Percentiles rank a stretch among this genome's conserved stretches.
Evolutionary conservation across 2,888 invertebrate genomes (phyloP).

Genomic region (Melanchra persicariae): DNA sequence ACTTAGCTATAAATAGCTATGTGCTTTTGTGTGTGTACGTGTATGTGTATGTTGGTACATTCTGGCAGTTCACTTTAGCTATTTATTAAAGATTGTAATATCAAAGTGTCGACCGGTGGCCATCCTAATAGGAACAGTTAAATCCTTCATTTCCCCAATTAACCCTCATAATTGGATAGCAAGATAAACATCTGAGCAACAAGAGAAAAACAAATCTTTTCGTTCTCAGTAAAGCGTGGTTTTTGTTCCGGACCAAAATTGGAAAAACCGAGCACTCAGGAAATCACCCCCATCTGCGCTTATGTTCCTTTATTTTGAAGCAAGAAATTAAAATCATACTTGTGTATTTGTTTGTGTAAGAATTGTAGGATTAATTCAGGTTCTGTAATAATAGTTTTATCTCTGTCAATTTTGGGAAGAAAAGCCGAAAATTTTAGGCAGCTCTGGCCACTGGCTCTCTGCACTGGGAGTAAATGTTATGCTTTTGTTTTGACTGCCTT

Average conservation of each 20-base stretch:
- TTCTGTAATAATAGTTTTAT: neutral
- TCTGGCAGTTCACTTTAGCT: neutral
- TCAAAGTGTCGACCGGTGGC: conserved; percentile 27
- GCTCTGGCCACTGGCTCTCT: neutral
- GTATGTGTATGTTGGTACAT: too few species aligned
- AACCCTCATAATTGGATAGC: conserved; percentile 63
- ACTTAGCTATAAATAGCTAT: too few species aligned
- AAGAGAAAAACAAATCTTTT: conserved; percentile 60
- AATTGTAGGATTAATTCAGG: neutral
- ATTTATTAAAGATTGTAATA: conserved; percentile 10
- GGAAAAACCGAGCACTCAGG: conserved; percentile 54
- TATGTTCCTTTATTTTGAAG: conserved; percentile 38
- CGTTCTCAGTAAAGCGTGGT: conserved; percentile 39
- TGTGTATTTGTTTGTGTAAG: conserved; percentile 5
- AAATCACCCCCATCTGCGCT: conserved; percentile 51
- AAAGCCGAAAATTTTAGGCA: neutral
- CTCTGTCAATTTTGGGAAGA: neutral
- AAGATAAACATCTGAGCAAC: conserved; percentile 54
- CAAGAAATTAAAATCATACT: conserved; percentile 22
- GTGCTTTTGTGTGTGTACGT: too few species aligned
- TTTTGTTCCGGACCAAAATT: conserved; percentile 55
- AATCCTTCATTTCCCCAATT: conserved; percentile 61
- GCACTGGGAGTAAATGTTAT: neutral
- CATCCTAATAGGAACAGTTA: conserved; percentile 49
- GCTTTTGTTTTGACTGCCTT: conserved; percentile 10